A percentile compares a stretch with the other conserved stretches of the same genome.
phyloP scores from a whole-genome alignment of 2,797 vertebrate genomes.

The Paguma larvata region DNA sequence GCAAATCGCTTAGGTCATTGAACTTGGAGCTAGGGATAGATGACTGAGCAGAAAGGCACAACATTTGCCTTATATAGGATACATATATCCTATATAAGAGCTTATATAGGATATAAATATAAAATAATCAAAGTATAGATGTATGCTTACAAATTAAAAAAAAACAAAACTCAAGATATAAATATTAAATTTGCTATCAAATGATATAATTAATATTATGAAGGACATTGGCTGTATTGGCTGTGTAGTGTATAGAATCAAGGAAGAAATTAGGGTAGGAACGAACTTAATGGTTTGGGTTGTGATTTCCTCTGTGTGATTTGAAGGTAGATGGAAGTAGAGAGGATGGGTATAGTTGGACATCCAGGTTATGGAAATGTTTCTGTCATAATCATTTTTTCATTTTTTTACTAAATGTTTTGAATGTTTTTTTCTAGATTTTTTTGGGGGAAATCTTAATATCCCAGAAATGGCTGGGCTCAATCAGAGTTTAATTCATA shows the following conservation, averaged over 20 bases:
- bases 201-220: not conserved
- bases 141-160: not conserved
- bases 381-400: not conserved
- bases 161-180: not conserved
- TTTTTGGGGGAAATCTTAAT: not conserved
- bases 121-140: not conserved
- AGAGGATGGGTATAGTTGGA: not conserved
- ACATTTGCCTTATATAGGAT: not conserved
- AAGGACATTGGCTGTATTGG: not conserved
- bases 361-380: rapidly evolving
- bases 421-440: not conserved
- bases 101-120: not conserved
- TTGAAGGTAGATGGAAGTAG: not conserved
- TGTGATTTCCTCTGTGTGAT: not conserved
- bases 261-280: not conserved
- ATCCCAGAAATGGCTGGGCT: not conserved
- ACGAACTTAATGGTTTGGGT: not conserved
- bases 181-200: not conserved
- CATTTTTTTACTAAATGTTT: not conserved
- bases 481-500: not conserved
- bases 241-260: not conserved
- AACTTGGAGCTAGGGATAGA: not conserved
- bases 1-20: not conserved
- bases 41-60: not conserved
- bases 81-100: too few species aligned